Percentiles rank a stretch among this genome's conserved stretches.
These are phyloP conservation scores for Mylabris sibirica DNA, from an alignment of 2,888 invertebrate genomes.

Conservation along the genomic window DNA sequence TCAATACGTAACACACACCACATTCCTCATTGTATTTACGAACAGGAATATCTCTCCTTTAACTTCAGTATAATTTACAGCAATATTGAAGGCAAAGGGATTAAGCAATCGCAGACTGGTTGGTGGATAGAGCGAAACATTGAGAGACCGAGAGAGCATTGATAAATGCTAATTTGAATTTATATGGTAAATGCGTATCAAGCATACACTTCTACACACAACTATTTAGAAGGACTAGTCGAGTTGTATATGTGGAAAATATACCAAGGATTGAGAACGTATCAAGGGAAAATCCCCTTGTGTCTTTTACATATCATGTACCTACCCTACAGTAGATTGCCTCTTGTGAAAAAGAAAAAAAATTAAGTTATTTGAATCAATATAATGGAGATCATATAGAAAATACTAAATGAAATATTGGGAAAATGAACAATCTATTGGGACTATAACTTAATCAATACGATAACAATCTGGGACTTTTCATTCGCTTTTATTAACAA, in stretches of 20 bases:
- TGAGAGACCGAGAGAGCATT: background rate
- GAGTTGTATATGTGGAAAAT: background rate
- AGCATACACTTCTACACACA: background rate
- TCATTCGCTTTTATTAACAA: background rate
- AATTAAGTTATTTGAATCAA: background rate
- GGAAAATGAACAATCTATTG: background rate
- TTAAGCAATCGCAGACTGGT: background rate
- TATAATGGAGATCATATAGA: background rate
- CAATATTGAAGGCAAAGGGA: background rate
- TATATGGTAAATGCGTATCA: background rate
- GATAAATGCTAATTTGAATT: conserved; percentile 11
- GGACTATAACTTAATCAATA: background rate
- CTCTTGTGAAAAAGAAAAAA: background rate
- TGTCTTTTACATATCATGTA: background rate
- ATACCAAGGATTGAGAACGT: background rate
- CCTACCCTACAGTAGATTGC: background rate
- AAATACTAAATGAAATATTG: background rate
- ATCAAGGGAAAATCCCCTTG: background rate
- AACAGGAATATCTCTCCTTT: background rate
- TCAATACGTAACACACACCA: background rate
- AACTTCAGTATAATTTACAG: background rate
- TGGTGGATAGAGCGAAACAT: too few relatives aligned
- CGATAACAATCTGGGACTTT: background rate
- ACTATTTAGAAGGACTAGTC: background rate
- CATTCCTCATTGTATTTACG: background rate